A percentile compares a stretch with the other conserved stretches of the same genome.
Conservation (phyloP, 1,140 invertebrate species). For the Ceratosolen fusciceps region DNA sequence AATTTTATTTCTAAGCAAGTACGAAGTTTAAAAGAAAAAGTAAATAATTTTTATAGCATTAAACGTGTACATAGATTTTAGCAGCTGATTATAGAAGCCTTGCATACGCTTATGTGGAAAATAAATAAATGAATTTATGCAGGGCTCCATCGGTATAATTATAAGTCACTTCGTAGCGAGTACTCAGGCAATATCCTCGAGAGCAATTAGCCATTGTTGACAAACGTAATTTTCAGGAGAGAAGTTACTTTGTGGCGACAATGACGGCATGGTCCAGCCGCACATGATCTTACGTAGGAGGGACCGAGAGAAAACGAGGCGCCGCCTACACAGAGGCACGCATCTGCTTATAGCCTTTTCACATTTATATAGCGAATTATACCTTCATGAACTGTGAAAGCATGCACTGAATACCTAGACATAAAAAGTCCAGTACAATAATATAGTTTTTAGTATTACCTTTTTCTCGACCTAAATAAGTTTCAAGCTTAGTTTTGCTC, state of each 20-base stretch:
- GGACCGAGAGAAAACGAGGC: background rate
- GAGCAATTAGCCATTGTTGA: conserved; percentile 70
- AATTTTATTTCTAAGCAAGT: background rate
- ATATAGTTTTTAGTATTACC: too few species aligned
- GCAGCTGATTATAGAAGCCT: background rate
- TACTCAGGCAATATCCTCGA: conserved; percentile 63
- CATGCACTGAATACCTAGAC: background rate
- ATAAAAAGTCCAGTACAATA: too few species aligned
- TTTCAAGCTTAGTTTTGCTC: too few species aligned
- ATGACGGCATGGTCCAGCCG: background rate
- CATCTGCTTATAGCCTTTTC: background rate
- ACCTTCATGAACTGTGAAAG: background rate
- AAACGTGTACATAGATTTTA: background rate
- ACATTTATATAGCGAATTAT: background rate
- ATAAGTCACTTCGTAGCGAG: conserved; percentile 64
- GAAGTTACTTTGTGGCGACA: conserved; percentile 21
- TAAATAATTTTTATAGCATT: background rate
- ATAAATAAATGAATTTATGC: conserved; percentile 64
- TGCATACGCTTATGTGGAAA: conserved; percentile 29
- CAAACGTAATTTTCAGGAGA: conserved; percentile 66
- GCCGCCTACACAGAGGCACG: background rate
- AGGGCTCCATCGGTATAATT: conserved; percentile 65
- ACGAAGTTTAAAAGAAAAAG: too few species aligned
- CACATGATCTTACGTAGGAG: background rate
- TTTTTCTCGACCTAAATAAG: too few species aligned